These are phyloP conservation scores for Sceliomorpha sp. DNA, from an alignment of 2,888 invertebrate species.

Conservation along the genomic window DNA sequence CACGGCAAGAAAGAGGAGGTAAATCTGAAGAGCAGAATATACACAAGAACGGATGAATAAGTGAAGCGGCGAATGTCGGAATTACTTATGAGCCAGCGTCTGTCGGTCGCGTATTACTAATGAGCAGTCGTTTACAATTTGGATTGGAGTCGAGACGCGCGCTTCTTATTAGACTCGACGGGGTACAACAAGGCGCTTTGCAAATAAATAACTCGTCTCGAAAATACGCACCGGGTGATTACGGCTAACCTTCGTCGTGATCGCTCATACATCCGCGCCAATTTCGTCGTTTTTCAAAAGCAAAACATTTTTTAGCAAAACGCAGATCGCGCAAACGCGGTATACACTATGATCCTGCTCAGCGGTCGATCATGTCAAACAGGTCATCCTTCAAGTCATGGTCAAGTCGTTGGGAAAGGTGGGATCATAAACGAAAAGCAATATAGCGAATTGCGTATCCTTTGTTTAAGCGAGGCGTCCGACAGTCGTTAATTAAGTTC, in stretches of 20 bases:
- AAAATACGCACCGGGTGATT: conserved; percentile 23
- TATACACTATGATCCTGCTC: too few relatives aligned
- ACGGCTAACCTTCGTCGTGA: conserved; percentile 12
- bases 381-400: conserved; percentile 6
- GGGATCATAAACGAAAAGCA: conserved; percentile 44
- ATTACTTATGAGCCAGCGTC: conserved; percentile 62
- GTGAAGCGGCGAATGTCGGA: conserved; percentile 19
- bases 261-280: conserved; percentile 17
- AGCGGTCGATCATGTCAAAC: too few relatives aligned
- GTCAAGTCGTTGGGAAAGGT: conserved; percentile 19
- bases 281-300: too few relatives aligned
- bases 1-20: conserved; percentile 3
- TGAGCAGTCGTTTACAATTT: conserved; percentile 58
- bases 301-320: too few relatives aligned
- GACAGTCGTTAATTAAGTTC: conserved; percentile 40
- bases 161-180: conserved; percentile 22
- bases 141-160: conserved; percentile 61
- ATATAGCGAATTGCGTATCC: conserved; percentile 28
- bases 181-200: conserved; percentile 29
- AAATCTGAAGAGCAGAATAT: conserved; percentile 18
- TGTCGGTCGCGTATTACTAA: conserved; percentile 69
- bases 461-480: too few relatives aligned
- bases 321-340: too few relatives aligned
- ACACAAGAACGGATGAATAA: not conserved
- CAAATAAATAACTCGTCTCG: conserved; percentile 31